A percentile compares a stretch with the other conserved stretches of the same genome.
phyloP scores from a whole-genome alignment of 2,888 invertebrate genomes.

The Sarcophaga variegata region DNA sequence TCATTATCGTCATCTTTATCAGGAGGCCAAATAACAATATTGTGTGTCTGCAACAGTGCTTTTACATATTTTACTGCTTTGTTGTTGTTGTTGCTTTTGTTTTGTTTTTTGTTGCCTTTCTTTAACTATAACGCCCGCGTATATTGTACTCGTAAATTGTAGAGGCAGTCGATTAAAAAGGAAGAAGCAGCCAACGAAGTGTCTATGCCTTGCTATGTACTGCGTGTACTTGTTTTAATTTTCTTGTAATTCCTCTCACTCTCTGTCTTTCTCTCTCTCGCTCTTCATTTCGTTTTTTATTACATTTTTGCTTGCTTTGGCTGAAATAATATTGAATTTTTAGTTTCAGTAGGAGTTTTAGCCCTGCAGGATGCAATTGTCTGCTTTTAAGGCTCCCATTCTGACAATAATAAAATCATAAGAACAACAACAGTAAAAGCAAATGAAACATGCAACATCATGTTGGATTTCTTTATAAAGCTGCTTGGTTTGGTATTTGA shows the following conservation, averaged over 20 bases:
- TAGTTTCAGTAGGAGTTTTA: conserved; percentile 73
- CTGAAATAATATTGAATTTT: conserved; percentile 65
- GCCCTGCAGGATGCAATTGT: conserved; percentile 80
- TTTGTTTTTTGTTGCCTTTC: conserved; percentile 26
- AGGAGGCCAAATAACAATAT: conserved; percentile 39
- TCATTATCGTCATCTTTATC: conserved; percentile 41
- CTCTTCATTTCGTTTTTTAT: neutral
- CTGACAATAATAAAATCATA: conserved; percentile 65
- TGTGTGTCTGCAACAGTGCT: neutral
- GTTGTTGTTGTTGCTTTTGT: neutral
- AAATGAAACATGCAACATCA: conserved; percentile 56
- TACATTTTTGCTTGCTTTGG: neutral
- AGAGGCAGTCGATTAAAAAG: conserved; percentile 1
- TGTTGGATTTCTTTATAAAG: neutral
- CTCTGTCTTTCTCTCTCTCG: neutral
- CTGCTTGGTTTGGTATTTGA: conserved; percentile 7
- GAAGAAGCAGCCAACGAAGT: neutral
- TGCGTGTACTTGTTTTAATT: neutral
- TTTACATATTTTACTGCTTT: too few relatives aligned
- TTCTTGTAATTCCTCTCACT: neutral
- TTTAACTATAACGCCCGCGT: conserved; percentile 67
- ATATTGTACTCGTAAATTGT: conserved; percentile 53
- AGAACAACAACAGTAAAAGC: neutral
- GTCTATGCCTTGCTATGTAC: neutral
- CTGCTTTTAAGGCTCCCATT: conserved; percentile 75